Conservation (phyloP, 2,113 vertebrate species). For the Pseudopipra pipra region DNA sequence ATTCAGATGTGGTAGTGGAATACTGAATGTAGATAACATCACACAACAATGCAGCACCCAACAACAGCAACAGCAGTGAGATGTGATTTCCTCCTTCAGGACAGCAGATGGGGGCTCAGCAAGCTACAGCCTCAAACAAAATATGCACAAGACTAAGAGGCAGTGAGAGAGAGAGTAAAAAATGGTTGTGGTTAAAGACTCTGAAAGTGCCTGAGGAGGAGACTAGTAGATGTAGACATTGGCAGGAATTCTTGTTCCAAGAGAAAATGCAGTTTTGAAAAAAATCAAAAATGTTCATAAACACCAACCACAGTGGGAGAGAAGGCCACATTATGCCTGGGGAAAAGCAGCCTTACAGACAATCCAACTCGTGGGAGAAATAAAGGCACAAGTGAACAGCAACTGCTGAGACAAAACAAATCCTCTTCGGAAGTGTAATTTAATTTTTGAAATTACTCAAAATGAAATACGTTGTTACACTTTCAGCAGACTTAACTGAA, state of each 20-base stretch:
- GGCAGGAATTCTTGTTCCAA: neutral
- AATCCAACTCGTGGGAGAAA: neutral
- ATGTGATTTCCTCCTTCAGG: neutral
- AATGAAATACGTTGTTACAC: neutral
- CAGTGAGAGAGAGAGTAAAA: neutral
- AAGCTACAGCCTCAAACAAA: neutral
- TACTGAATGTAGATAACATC: neutral
- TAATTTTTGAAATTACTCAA: neutral
- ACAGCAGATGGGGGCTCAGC: neutral
- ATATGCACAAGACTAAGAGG: fast-evolving
- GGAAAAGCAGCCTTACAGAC: neutral
- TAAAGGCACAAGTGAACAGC: neutral
- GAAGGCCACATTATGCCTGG: neutral
- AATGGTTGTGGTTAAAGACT: neutral
- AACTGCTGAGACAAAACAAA: neutral
- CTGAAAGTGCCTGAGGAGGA: neutral
- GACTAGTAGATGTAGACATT: neutral
- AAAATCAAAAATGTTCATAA: neutral
- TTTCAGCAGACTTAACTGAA: neutral
- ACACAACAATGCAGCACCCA: neutral
- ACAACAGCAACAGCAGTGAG: neutral
- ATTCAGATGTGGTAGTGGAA: neutral
- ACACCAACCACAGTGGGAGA: neutral
- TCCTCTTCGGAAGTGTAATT: neutral
- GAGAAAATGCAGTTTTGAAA: neutral